Conservation (phyloP, 2,113 vertebrate genomes). For the Redunca redunca region DNA sequence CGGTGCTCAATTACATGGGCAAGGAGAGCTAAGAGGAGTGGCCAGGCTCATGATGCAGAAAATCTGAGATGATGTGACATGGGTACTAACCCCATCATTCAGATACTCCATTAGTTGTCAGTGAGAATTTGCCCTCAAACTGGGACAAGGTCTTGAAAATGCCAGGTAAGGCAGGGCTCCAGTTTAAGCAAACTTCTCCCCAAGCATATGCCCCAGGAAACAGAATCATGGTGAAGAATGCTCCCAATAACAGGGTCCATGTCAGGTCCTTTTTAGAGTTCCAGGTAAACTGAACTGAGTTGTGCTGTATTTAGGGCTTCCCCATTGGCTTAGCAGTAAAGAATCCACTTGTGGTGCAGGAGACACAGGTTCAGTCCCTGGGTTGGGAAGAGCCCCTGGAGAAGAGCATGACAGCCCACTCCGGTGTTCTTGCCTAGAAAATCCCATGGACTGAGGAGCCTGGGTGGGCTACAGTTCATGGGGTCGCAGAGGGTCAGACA, state of each 20-base stretch:
- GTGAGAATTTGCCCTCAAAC: not conserved
- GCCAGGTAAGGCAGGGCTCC: not conserved
- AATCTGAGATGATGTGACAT: not conserved
- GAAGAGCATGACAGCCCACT: not conserved
- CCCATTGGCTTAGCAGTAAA: not conserved
- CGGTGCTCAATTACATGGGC: not conserved
- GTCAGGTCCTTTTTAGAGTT: not conserved
- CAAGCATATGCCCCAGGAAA: not conserved
- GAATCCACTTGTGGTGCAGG: not conserved
- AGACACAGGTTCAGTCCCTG: not conserved
- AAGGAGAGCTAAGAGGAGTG: not conserved
- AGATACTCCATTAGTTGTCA: not conserved
- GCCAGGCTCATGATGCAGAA: not conserved
- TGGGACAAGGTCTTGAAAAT: not conserved
- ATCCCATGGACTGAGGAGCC: not conserved
- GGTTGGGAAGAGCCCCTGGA: not conserved
- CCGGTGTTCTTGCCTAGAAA: not conserved
- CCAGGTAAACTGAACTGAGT: not conserved
- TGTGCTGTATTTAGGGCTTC: not conserved
- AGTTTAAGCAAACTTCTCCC: not conserved
- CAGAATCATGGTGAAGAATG: not conserved
- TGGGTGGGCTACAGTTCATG: not conserved
- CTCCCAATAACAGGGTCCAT: not conserved
- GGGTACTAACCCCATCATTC: too few species aligned
- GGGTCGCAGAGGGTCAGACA: rapidly evolving